Percentiles rank a stretch among this genome's conserved stretches.
These are phyloP conservation scores for Erythrolamprus reginae DNA, from an alignment of 2,113 vertebrate genomes.

Conservation along the genomic window DNA sequence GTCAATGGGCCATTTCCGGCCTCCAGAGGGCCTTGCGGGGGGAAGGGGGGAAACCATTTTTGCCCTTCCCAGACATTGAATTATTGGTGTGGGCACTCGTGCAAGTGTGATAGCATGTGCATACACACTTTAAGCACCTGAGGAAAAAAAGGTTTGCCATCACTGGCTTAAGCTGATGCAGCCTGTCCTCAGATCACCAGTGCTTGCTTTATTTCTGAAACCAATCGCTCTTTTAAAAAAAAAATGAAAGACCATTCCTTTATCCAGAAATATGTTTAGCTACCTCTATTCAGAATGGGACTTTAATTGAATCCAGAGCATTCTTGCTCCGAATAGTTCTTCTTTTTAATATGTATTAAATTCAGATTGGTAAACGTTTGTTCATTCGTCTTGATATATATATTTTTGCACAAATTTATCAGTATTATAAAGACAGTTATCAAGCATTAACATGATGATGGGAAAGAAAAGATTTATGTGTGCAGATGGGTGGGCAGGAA, in stretches of 20 bases:
- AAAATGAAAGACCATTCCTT: background rate
- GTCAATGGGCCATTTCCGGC: too few species aligned
- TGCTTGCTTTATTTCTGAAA: background rate
- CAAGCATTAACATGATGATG: background rate
- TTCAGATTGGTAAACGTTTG: background rate
- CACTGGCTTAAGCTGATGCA: background rate
- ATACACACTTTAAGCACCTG: too few species aligned
- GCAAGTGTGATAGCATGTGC: too few species aligned
- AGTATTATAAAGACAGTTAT: background rate
- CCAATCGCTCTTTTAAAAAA: background rate
- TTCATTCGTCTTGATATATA: background rate
- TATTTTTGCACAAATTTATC: background rate
- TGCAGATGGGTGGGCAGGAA: background rate
- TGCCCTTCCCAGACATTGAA: too few species aligned
- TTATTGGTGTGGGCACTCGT: too few species aligned
- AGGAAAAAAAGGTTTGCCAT: too few species aligned
- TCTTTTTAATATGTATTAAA: background rate
- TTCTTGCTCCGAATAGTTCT: background rate
- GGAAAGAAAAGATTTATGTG: background rate
- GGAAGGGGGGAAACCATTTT: too few species aligned
- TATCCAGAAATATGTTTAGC: background rate
- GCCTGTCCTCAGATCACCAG: background rate
- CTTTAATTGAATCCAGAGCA: background rate
- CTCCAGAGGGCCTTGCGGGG: too few species aligned
- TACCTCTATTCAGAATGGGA: background rate